phyloP scores from a whole-genome alignment of 2,113 vertebrate genomes.

The Circaetus gallicus region DNA sequence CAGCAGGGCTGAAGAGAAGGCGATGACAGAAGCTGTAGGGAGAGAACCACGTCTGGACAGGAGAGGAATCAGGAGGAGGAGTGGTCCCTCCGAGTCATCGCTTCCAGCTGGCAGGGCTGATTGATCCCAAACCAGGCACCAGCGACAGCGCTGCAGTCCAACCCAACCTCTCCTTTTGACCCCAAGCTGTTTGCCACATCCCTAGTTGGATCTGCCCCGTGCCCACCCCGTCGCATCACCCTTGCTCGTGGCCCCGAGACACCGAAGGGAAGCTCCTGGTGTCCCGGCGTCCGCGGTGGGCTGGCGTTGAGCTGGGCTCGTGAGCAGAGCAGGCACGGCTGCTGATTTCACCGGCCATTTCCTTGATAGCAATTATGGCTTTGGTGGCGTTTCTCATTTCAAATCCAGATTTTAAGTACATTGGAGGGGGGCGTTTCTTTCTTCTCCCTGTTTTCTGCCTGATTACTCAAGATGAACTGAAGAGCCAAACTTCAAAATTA shows the following conservation, averaged over 20 bases:
- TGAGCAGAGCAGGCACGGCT: not conserved
- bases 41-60: not conserved
- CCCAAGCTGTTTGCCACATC: not conserved
- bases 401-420: not conserved
- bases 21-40: not conserved
- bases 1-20: not conserved
- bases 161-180: not conserved
- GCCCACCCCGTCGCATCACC: not conserved
- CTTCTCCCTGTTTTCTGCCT: not conserved
- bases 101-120: not conserved
- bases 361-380: not conserved
- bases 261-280: not conserved
- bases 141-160: not conserved
- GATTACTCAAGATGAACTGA: not conserved
- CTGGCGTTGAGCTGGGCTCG: not conserved
- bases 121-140: not conserved
- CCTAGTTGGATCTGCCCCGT: not conserved
- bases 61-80: not conserved
- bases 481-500: not conserved
- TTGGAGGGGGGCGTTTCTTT: not conserved
- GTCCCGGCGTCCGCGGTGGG: accelerated
- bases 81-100: not conserved
- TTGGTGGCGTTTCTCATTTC: not conserved
- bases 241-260: not conserved
- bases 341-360: not conserved